Evolutionary conservation across 37 sponge, comb jelly and placozoan genomes (phyloP).

Genomic region (Axinella damicornis): DNA sequence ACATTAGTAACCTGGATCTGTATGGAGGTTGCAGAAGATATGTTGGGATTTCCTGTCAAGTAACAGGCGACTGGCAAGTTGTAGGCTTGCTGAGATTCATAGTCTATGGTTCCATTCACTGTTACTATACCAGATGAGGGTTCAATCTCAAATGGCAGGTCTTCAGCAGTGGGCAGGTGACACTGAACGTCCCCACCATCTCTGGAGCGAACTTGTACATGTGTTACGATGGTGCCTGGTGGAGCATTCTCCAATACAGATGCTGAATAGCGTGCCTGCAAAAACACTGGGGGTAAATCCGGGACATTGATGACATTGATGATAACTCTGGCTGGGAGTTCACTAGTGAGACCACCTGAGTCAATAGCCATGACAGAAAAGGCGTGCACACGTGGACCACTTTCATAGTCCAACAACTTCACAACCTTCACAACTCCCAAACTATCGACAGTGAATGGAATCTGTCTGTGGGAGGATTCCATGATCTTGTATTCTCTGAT

Average conservation of each 20-base stretch:
- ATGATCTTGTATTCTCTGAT: slow-evolving; percentile 17
- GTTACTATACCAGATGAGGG: slow-evolving; percentile 28
- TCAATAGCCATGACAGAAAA: slow-evolving; percentile 65
- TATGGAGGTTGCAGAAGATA: slow-evolving; percentile 13
- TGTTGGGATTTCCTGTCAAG: slow-evolving; percentile 4
- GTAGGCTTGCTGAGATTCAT: slow-evolving; percentile 30
- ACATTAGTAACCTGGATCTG: slow-evolving; percentile 34
- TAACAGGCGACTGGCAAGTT: slow-evolving; percentile 30
- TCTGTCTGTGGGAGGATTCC: neutral
- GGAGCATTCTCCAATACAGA: slow-evolving; percentile 33
- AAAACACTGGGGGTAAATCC: slow-evolving; percentile 51
- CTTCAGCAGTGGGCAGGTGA: neutral
- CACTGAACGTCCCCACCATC: slow-evolving; percentile 44
- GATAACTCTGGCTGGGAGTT: slow-evolving; percentile 47
- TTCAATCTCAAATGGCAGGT: slow-evolving; percentile 31
- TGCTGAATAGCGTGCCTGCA: slow-evolving; percentile 16
- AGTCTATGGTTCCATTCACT: slow-evolving; percentile 41
- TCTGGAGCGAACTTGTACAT: slow-evolving; percentile 10
- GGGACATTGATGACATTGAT: slow-evolving; percentile 55
- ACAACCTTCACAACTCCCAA: slow-evolving; percentile 33
- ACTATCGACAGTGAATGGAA: slow-evolving; percentile 44
- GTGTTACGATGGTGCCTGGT: slow-evolving; percentile 17
- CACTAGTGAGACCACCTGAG: slow-evolving; percentile 40
- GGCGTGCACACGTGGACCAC: slow-evolving; percentile 21
- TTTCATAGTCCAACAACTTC: slow-evolving; percentile 57